A percentile compares a stretch with the other conserved stretches of the same genome.
Evolutionary conservation across 2,113 vertebrate species (phyloP).

Genomic region (Saimiri boliviensis): DNA sequence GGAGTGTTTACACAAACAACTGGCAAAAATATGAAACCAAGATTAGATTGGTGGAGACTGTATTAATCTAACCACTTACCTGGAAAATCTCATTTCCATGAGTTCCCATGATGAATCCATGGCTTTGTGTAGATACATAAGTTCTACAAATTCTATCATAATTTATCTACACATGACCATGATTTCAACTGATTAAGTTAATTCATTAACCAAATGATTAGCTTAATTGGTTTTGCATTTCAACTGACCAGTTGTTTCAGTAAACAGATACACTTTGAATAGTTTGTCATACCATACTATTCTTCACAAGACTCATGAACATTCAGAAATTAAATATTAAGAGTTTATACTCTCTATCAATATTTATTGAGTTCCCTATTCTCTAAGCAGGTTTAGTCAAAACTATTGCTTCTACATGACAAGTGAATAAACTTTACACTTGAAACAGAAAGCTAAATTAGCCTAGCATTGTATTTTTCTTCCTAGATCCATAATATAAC

Average conservation of each 20-base stretch:
- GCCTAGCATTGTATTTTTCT: background rate
- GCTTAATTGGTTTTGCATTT: conserved; percentile 1
- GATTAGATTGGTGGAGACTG: background rate
- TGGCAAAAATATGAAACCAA: background rate
- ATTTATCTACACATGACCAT: background rate
- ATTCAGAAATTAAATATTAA: conserved; percentile 8
- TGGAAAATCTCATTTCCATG: background rate
- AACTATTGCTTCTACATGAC: background rate
- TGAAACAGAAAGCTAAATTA: background rate
- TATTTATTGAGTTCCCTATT: background rate
- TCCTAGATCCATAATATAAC: background rate
- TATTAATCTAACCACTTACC: background rate
- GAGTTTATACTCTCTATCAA: background rate
- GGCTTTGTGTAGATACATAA: background rate
- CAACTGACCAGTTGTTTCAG: background rate
- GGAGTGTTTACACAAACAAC: background rate
- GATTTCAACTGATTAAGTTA: background rate
- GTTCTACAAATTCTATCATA: background rate
- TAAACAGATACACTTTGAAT: background rate
- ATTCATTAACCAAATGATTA: conserved; percentile 34
- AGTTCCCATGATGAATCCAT: background rate
- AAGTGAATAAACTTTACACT: background rate
- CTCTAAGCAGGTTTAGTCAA: background rate
- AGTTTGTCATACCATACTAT: background rate
- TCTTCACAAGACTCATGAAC: background rate